These are phyloP conservation scores for Pangasius macronema DNA, from an alignment of 2,797 vertebrate genomes.

Conservation along the genomic window DNA sequence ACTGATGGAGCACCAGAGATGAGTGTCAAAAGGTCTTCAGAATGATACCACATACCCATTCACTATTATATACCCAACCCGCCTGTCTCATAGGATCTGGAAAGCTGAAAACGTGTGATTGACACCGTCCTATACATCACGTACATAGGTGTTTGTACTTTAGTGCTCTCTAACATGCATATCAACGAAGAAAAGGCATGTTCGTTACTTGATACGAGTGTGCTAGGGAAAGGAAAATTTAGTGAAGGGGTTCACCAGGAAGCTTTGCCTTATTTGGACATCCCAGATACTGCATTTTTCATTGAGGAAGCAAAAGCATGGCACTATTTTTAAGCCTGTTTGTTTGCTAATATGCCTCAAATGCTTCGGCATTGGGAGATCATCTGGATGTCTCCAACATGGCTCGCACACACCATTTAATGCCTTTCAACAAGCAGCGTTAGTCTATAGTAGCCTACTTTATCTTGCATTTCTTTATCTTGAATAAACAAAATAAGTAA, in stretches of 20 bases:
- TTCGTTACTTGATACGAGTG: background rate
- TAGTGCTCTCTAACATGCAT: background rate
- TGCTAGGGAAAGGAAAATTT: background rate
- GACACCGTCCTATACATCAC: background rate
- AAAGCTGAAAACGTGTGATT: background rate
- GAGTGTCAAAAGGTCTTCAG: background rate
- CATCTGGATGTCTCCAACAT: background rate
- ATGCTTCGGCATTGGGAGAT: background rate
- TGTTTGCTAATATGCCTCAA: background rate
- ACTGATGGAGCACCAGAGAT: background rate
- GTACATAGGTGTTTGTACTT: background rate
- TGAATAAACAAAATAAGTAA: background rate
- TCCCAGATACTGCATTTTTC: background rate
- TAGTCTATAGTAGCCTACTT: background rate
- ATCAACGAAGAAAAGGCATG: background rate
- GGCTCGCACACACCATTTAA: too few relatives aligned
- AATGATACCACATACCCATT: background rate
- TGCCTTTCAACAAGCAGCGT: background rate
- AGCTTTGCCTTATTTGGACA: background rate
- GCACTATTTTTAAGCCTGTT: background rate
- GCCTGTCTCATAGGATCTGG: background rate
- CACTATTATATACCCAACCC: background rate
- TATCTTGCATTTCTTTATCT: background rate
- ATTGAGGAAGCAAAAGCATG: background rate
- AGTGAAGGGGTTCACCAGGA: background rate